A percentile compares a stretch with the other conserved stretches of the same genome.
Conservation (phyloP, 1,140 invertebrate species). For the Linepithema humile region DNA sequence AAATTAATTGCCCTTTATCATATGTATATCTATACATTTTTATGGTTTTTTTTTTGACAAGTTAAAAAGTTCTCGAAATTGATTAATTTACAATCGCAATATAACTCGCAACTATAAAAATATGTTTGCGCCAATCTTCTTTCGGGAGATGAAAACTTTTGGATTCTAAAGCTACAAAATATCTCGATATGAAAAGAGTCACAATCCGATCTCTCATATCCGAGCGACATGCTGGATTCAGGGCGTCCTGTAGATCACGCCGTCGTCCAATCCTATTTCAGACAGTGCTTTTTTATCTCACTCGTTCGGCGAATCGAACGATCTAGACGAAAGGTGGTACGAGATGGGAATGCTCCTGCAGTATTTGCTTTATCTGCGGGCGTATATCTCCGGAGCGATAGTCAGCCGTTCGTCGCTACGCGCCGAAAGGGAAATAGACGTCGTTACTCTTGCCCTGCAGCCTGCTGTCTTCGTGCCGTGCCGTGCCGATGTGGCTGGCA, state of each 20-base stretch:
- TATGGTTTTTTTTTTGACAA: background rate
- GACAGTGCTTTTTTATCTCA: slow-evolving; percentile 21
- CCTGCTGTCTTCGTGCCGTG: slow-evolving; percentile 28
- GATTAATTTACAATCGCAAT: too few relatives aligned
- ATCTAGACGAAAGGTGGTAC: slow-evolving; percentile 22
- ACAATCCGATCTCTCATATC: background rate
- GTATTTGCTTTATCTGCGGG: slow-evolving; percentile 53
- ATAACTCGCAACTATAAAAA: too few relatives aligned
- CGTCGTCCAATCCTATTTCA: slow-evolving; percentile 19
- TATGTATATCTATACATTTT: background rate
- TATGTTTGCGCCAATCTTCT: background rate
- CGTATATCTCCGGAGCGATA: slow-evolving; percentile 36
- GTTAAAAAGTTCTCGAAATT: too few relatives aligned
- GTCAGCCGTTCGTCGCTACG: slow-evolving; percentile 41
- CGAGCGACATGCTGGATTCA: background rate
- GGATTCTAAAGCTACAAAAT: background rate
- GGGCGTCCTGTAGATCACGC: background rate
- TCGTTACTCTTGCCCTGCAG: slow-evolving; percentile 58
- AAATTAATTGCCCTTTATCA: background rate
- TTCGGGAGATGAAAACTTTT: background rate
- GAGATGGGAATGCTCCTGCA: slow-evolving; percentile 13
- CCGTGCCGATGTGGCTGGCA: slow-evolving; percentile 8
- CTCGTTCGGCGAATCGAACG: slow-evolving; percentile 25
- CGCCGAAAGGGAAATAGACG: slow-evolving; percentile 41
- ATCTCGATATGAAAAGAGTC: background rate